Evolutionary conservation across 1,140 invertebrate genomes (phyloP).

Genomic region (Drosophila azteca): DNA sequence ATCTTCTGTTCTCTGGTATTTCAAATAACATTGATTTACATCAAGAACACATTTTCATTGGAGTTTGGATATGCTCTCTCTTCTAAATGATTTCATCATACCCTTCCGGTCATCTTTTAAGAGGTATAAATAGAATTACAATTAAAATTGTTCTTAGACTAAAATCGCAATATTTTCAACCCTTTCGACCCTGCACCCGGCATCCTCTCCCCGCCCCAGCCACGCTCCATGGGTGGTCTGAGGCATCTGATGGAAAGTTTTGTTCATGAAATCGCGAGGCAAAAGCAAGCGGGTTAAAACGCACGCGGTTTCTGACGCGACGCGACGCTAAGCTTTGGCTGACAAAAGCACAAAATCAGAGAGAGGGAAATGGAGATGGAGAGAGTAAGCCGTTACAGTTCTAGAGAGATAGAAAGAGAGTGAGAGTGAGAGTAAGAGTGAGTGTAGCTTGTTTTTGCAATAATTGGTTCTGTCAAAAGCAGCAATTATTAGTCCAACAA

Average conservation of each 20-base stretch:
- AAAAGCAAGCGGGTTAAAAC: conserved; percentile 17
- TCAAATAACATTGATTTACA: no score
- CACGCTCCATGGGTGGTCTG: conserved; percentile 22
- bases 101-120: no score
- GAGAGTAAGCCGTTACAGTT: conserved; percentile 18
- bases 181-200: conserved; percentile 25
- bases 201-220: neutral
- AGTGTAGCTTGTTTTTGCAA: conserved; percentile 34
- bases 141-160: conserved; percentile 71
- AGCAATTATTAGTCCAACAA: conserved; percentile 44
- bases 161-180: conserved; percentile 55
- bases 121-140: conserved; percentile 50
- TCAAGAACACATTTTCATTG: no score
- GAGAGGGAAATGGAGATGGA: conserved; percentile 14
- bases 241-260: conserved; percentile 29
- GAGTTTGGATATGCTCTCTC: no score
- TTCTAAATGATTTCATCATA: no score
- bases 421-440: conserved; percentile 6
- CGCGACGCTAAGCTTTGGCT: conserved; percentile 9
- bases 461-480: conserved; percentile 78
- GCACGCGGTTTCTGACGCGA: conserved; percentile 20
- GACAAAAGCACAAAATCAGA: conserved; percentile 26
- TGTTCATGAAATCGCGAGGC: conserved; percentile 45
- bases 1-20: no score
- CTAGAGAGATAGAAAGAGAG: neutral